Evolutionary conservation across 2,888 invertebrate species (phyloP), one percentile per base, ranked within the genome.

Genomic region (Deroplatys truncata): DNA sequence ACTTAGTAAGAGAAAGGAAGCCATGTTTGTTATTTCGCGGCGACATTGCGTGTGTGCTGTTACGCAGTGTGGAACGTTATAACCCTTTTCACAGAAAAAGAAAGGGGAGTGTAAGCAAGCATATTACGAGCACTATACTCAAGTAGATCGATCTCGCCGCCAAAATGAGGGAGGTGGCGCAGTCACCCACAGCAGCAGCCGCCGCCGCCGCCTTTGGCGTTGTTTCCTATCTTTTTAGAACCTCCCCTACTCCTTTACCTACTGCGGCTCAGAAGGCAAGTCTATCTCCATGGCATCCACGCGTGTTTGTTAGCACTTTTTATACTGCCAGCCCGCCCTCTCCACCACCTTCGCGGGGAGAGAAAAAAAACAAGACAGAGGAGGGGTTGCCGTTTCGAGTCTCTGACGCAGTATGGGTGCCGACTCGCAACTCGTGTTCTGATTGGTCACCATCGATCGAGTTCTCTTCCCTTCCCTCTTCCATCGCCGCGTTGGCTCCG

Each of bases 281-380:
- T 85, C 88, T 90, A 88, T 90, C 88, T 90, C 90, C 88, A 89
- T 84, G 89, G 88, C 89, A 89, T 86, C 72, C 88, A 89, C 90
- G 90, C 89, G 88, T 89, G 91, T 90, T 90, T 90, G 90, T 88
- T 88, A 89, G 49, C 90, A 83, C 88, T 85, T 89, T 87, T 89
- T 84, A 72, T 85, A 82, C 90, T 90, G 49, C 35, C 88, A 72
- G 84, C 87, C 90, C 89, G 86, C 88, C 88, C 49, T 72, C 87
- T 83, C 83, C 86, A 28, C 88, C 84, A 85, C 28, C 49, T 20
- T 84, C 43, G 29, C 85, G 83, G 89, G 88, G 85, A 88, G 87
- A 84, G 16, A 84, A 31, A 31, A 84, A 84, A 84, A 84, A 84
- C 31, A 86, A 82, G 88, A n/a, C 31, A 72, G 84, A 35, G 84